These are phyloP conservation scores for Zalophus californianus DNA, from an alignment of 2,797 vertebrate genomes.

Conservation along the genomic window DNA sequence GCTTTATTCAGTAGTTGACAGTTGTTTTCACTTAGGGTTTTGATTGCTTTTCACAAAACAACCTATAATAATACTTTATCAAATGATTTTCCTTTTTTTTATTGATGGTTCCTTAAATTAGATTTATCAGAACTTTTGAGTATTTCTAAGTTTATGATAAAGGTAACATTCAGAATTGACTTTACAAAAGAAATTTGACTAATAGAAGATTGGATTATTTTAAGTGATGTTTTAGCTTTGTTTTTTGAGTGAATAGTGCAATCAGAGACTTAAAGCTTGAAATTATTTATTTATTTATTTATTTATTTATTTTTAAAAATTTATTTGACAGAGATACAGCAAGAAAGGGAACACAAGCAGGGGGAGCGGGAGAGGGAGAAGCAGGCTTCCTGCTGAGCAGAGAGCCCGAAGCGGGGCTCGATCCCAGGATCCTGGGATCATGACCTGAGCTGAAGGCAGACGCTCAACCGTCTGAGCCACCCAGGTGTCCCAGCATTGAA, in stretches of 20 bases:
- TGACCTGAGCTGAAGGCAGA: too few species aligned
- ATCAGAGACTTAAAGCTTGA: not conserved
- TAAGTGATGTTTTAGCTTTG: not conserved
- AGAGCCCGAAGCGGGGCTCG: too few species aligned
- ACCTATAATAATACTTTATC: not conserved
- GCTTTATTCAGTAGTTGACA: conserved; percentile 91
- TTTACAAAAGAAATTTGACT: conserved; percentile 26
- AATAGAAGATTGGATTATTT: conserved; percentile 1
- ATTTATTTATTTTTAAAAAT: too few species aligned
- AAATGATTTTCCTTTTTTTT: conserved; percentile 85
- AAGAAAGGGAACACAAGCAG: too few species aligned
- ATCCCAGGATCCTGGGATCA: too few species aligned
- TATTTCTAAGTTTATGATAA: conserved; percentile 33
- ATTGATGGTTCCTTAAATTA: not conserved
- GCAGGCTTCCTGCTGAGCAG: too few species aligned
- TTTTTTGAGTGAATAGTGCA: not conserved
- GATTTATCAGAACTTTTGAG: conserved; percentile 30
- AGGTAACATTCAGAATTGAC: conserved; percentile 3
- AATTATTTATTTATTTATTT: not conserved
- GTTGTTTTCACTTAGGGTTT: conserved; percentile 91
- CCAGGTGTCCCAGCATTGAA: too few species aligned
- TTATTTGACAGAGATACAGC: too few species aligned
- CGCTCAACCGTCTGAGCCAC: too few species aligned
- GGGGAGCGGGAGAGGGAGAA: too few species aligned
- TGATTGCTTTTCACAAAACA: conserved; percentile 54